Evolutionary conservation across 2,888 invertebrate genomes (phyloP).

Genomic region (Taenaris catops): DNA sequence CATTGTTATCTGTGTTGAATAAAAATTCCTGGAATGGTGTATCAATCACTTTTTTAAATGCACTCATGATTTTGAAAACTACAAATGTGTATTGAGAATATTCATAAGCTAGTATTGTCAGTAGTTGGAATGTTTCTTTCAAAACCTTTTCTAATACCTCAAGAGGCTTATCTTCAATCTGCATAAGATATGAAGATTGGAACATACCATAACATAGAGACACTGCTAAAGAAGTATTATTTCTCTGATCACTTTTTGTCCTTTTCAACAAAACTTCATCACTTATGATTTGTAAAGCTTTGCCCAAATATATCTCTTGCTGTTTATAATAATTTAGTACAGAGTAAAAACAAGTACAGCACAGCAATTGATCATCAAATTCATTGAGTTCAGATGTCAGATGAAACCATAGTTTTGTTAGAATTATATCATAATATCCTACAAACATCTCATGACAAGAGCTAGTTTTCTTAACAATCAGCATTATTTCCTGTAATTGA

Average conservation of each 20-base stretch:
- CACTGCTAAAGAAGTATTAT: constrained; percentile 34
- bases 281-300: constrained; percentile 35
- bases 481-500: constrained; percentile 45
- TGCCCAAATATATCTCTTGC: constrained; percentile 37
- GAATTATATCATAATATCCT: constrained; percentile 35
- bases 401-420: constrained; percentile 47
- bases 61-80: constrained; percentile 67
- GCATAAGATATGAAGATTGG: constrained; percentile 52
- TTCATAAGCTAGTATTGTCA: constrained; percentile 54
- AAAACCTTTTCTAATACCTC: constrained; percentile 32
- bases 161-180: constrained; percentile 24
- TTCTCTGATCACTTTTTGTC: constrained; percentile 24
- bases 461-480: constrained; percentile 34
- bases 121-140: constrained; percentile 39
- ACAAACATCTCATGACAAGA: constrained; percentile 18
- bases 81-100: constrained; percentile 76
- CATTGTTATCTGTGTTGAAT: constrained; percentile 43
- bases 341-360: constrained; percentile 60
- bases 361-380: constrained; percentile 62
- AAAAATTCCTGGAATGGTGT: constrained; percentile 43
- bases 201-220: constrained; percentile 68
- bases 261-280: constrained; percentile 32
- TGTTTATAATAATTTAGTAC: constrained; percentile 37
- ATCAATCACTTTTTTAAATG: constrained; percentile 56
- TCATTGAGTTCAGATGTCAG: constrained; percentile 39